A percentile compares a stretch with the other conserved stretches of the same genome.
Conservation (phyloP, 2,888 invertebrate genomes). For the Mesorhabditis spiculigera region DNA sequence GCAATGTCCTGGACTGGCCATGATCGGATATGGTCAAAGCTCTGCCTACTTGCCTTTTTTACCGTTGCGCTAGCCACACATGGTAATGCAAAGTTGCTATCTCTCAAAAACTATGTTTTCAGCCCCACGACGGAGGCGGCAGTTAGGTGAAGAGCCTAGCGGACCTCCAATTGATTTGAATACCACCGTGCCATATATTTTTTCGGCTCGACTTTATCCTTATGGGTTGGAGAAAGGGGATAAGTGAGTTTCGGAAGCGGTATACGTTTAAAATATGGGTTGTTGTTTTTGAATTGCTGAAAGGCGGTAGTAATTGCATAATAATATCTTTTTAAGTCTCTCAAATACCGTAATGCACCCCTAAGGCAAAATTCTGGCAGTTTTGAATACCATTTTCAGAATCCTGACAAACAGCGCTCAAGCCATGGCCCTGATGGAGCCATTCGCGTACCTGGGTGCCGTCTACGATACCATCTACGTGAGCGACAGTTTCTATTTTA, state of each 20-base stretch:
- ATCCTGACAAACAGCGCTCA: slow-evolving; percentile 17
- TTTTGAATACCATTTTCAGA: not conserved
- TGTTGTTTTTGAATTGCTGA: too few relatives aligned
- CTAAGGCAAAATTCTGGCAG: too few relatives aligned
- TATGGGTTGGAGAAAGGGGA: slow-evolving; percentile 50
- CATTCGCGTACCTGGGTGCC: slow-evolving; percentile 45
- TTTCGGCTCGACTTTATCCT: slow-evolving; percentile 56
- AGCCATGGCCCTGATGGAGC: slow-evolving; percentile 37
- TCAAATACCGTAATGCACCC: too few relatives aligned
- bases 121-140: slow-evolving; percentile 13
- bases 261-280: slow-evolving; percentile 19
- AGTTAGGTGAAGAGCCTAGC: slow-evolving; percentile 18
- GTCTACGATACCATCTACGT: slow-evolving; percentile 50
- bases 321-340: too few relatives aligned
- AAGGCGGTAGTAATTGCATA: too few relatives aligned
- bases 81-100: not conserved
- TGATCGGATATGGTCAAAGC: not conserved
- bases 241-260: slow-evolving; percentile 19
- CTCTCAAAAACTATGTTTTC: not conserved
- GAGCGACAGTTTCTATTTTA: slow-evolving; percentile 20
- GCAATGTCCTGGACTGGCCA: slow-evolving; percentile 1
- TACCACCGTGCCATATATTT: slow-evolving; percentile 57
- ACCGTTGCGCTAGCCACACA: not conserved
- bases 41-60: not conserved
- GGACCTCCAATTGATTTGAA: slow-evolving; percentile 49